phyloP scores from a whole-genome alignment of 2,113 vertebrate species.

The Gymnocephalus cernua region DNA sequence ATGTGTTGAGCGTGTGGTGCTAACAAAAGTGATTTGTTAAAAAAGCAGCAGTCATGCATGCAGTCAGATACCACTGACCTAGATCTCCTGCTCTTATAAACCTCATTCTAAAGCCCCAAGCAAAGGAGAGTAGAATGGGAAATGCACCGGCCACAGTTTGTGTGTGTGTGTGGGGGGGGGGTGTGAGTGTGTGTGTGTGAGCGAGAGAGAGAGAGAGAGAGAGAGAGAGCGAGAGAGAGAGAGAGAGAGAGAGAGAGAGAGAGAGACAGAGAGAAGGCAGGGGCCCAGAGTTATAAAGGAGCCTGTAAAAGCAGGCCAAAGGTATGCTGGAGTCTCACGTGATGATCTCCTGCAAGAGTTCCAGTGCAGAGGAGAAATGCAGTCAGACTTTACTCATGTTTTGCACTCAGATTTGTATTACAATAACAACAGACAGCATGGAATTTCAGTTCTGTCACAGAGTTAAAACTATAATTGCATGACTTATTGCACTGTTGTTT shows the following conservation, averaged over 20 bases:
- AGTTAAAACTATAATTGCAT: background rate
- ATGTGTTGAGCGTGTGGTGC: slow-evolving; percentile 20
- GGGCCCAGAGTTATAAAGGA: slow-evolving; percentile 48
- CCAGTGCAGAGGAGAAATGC: slow-evolving; percentile 7
- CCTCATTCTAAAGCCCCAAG: slow-evolving; percentile 55
- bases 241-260: background rate
- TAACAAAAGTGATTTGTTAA: slow-evolving; percentile 49
- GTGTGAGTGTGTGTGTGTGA: background rate
- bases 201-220: background rate
- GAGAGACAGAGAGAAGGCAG: background rate
- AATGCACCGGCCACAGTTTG: background rate
- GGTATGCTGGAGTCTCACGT: slow-evolving; percentile 63
- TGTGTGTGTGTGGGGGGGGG: background rate
- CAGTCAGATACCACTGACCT: slow-evolving; percentile 70
- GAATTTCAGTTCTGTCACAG: background rate
- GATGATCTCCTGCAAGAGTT: slow-evolving; percentile 41
- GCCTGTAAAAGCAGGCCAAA: slow-evolving; percentile 55
- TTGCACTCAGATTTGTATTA: background rate
- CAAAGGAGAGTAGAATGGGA: slow-evolving; percentile 15
- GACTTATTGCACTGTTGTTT: background rate
- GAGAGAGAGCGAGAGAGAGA: too few species aligned
- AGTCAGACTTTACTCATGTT: slow-evolving; percentile 20
- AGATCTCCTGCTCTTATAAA: slow-evolving; percentile 71
- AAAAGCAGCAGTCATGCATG: slow-evolving; percentile 58
- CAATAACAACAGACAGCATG: background rate